phyloP scores from a whole-genome alignment of 2,113 vertebrate species.

The Oophaga pumilio region DNA sequence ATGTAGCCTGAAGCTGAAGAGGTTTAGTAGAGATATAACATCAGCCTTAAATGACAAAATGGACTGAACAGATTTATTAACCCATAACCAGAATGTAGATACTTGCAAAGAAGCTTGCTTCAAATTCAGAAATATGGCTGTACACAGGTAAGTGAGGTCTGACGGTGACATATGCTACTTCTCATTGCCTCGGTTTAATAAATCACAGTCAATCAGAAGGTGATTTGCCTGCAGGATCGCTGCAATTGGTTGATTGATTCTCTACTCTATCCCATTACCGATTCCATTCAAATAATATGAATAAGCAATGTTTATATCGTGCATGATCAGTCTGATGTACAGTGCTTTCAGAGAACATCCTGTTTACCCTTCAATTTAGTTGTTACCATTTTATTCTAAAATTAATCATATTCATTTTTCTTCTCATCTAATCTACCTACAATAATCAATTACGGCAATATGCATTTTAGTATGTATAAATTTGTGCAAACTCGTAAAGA shows the following conservation, averaged over 20 bases:
- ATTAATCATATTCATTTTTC: neutral
- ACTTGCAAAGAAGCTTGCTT: neutral
- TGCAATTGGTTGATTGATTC: neutral
- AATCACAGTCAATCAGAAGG: neutral
- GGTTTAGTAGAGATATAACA: conserved; percentile 56
- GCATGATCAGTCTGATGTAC: neutral
- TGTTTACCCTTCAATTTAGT: neutral
- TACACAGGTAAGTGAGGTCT: neutral
- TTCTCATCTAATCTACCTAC: neutral
- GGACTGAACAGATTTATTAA: conserved; percentile 54
- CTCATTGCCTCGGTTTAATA: neutral
- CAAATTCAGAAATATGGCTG: neutral
- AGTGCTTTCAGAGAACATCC: neutral
- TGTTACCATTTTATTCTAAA: neutral
- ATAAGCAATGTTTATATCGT: neutral
- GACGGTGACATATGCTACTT: neutral
- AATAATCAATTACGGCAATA: neutral
- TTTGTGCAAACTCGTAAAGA: neutral
- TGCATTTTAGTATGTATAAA: too few relatives aligned
- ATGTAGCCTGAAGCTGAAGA: conserved; percentile 53
- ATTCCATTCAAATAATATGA: neutral
- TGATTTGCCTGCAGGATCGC: neutral
- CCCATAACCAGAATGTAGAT: conserved; percentile 45
- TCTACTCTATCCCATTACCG: neutral
- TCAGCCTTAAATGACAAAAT: conserved; percentile 56